These are phyloP conservation scores for Caenorhabditis sinica DNA, from an alignment of 2,888 invertebrate species.

Conservation along the genomic window DNA sequence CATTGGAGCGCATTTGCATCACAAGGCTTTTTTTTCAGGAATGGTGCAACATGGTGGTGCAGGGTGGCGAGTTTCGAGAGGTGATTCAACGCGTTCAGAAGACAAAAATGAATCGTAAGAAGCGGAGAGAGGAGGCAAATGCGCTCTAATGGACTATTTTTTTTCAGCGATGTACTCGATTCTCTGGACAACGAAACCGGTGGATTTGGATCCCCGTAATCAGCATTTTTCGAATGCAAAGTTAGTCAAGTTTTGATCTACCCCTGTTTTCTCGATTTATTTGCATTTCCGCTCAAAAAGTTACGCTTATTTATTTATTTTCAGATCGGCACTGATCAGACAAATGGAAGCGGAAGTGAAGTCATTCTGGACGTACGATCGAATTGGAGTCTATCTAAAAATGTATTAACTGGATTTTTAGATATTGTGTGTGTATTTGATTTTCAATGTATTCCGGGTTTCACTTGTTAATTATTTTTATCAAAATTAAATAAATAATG, in stretches of 20 bases:
- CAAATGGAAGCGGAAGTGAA: constrained; percentile 56
- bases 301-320: constrained; percentile 8
- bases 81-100: not conserved
- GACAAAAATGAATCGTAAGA: constrained; percentile 30
- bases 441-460: not conserved
- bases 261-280: not conserved
- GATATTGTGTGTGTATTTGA: not conserved
- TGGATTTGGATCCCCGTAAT: constrained; percentile 31
- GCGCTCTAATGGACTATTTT: not conserved
- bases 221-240: constrained; percentile 21
- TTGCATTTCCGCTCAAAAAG: constrained; percentile 28
- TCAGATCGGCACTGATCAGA: constrained; percentile 42
- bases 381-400: constrained; percentile 34
- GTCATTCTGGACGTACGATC: constrained; percentile 59
- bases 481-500: not conserved
- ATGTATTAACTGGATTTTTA: constrained; percentile 26
- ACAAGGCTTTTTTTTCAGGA: constrained; percentile 39
- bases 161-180: constrained; percentile 31
- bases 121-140: not conserved
- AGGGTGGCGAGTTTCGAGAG: constrained; percentile 40
- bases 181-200: constrained; percentile 36
- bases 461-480: not conserved
- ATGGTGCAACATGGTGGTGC: constrained; percentile 29
- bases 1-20: no score
- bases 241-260: constrained; percentile 16